phyloP scores from a whole-genome alignment of 2,888 invertebrate species.

The Oscheius sp. region DNA sequence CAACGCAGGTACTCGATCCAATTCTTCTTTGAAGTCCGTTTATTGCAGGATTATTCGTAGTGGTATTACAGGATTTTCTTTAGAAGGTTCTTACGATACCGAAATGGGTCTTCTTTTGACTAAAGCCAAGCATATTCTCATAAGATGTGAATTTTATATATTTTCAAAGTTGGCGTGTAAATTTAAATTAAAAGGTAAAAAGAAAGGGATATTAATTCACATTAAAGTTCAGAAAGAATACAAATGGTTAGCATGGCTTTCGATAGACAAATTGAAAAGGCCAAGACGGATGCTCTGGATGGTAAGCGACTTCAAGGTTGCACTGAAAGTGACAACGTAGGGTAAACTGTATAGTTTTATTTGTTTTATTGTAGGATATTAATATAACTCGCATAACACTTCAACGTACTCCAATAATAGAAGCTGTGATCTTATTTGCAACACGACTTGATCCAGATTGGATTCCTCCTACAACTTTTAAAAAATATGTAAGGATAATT shows the following conservation, averaged over 20 bases:
- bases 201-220: background rate
- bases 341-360: background rate
- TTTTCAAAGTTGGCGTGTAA: background rate
- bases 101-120: background rate
- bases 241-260: conserved; percentile 14
- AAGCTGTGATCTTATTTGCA: conserved; percentile 11
- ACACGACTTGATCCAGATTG: conserved; percentile 3
- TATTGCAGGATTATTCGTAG: conserved; percentile 2
- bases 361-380: no score
- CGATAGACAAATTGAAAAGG: conserved; percentile 22
- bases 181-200: conserved; percentile 9
- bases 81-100: background rate
- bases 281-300: no score
- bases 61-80: conserved; percentile 13
- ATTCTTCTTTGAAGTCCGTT: background rate
- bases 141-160: background rate
- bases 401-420: background rate
- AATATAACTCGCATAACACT: no score
- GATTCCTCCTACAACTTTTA: conserved; percentile 25
- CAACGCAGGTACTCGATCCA: background rate
- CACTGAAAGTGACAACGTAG: no score
- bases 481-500: conserved; percentile 7
- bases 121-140: background rate
- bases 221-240: background rate
- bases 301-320: no score